Base-by-base conservation (phyloP, 2,797 vertebrate species). In the Botia kubotai region DNA sequence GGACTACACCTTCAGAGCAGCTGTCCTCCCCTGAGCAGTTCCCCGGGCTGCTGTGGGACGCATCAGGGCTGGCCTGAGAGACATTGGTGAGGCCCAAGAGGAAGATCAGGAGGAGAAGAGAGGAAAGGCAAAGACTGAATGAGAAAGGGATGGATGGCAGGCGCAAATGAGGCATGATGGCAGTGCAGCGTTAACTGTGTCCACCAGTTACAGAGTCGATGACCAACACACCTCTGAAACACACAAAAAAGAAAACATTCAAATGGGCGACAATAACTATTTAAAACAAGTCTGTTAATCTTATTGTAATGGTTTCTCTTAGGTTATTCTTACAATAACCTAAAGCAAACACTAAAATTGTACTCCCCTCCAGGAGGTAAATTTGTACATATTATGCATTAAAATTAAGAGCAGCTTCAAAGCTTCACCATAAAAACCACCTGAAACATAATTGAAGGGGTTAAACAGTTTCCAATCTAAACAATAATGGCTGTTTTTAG, bases 1-100 rank as follows among this genome's bases (percentile, higher is more conserved):
- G 89, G 63, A 96, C 92, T 52, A 96, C 94, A 0, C 95, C 95
- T 23, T 95, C 94, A 0, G 93, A 90, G 84, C 95, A 96, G 88
- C 91, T 91, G 72, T 93, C 84, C 58, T 90, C 88, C 2, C 89
- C 92, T 58, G 94, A 93, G 82, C 94, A 95, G 90, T 95, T 95
- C 8, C 72, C 84, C 0, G 90, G 60, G 53, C 78, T 68, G 57
- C 77, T 79, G 3, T 33, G 86, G 14, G 90, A 82, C 7, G 85
- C 84, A 72, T 89, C 83, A 8, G 84, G 48, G 19, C 89, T 88
- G 48, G 91, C 93, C 8, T 89, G 88, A 52, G 92, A 92, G 53
- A 92, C 84, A 72, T 88, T 89, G 50, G 90, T 84, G 71, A 92
- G 85, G 52, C 90, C 92, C 2, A 92, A 90, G 63, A 94, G 89